Evolutionary conservation across 2,113 vertebrate species (phyloP), one percentile per base, ranked within the genome.

Genomic region (Rhinoderma darwinii): DNA sequence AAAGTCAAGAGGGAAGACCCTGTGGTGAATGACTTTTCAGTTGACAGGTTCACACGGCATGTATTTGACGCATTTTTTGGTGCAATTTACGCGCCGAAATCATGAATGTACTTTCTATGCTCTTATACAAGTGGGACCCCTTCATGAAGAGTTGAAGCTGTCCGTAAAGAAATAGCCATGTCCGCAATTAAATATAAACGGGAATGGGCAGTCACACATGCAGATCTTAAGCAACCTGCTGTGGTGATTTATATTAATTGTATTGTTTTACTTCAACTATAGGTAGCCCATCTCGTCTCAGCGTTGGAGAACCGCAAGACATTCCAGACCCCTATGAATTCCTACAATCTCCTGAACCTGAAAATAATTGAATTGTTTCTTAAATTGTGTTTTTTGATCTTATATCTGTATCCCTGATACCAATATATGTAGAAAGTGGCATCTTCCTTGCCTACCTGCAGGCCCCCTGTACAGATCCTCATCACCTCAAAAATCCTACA

Each of bases 241-340:
- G 18, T 72, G 39, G 37, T 17, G 0, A 72, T 35, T 72, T 1
- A 25, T 41, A 30, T 51, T 78, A 61, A 81, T 18, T 27, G 12
- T 73, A 25, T 18, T 41, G 18, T 27, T 89, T 51, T 81, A 17
- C 5, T 35, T 84, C 9, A 39, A 35, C 88, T 88, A 17, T 86
- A 99, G 98, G 97, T 90, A 99, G 98, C 70, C 96, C 98, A 1
- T 94, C 96, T 89, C 97, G 95, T 88, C 92, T 99, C 72, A 97
- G 96, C 79, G 96, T 96, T 6, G 97, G 96, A 80, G 97, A 99
- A 88, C 97, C 97, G 89, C 93, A 96, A 10, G 97, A 98, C 82
- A 96, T 96, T 93, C 98, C 97, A 0, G 98, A 99, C 91, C 97
- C 97, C 0, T 99, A 98, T 25, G 98, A 99, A 90, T 99, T 99